Conservation (phyloP, 2,888 invertebrate species). For the Zeuzera pyrina region DNA sequence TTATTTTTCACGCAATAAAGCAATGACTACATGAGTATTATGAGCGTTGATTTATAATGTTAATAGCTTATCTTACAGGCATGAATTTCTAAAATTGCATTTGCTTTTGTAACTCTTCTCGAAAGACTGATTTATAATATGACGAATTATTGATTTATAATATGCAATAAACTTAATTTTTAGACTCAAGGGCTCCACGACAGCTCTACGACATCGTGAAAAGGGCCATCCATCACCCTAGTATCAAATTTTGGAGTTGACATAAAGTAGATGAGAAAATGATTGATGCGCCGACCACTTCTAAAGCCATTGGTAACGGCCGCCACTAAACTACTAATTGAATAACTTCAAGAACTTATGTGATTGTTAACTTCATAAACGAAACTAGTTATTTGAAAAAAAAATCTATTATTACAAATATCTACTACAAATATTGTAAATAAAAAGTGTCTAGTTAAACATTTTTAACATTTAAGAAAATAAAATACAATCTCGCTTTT, state of each 20-base stretch:
- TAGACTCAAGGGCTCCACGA: conserved; percentile 22
- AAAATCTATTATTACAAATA: too few relatives aligned
- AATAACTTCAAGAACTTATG: conserved; percentile 21
- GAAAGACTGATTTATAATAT: neutral
- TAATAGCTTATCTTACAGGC: conserved; percentile 17
- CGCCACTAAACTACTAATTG: conserved; percentile 37
- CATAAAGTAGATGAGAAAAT: conserved; percentile 66
- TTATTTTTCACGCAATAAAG: conserved; percentile 46
- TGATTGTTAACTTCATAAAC: too few relatives aligned
- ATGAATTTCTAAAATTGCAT: too few relatives aligned
- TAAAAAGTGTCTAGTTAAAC: too few relatives aligned
- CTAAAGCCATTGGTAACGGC: conserved; percentile 29
- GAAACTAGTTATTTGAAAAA: too few relatives aligned
- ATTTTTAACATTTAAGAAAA: too few relatives aligned
- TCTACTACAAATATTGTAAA: too few relatives aligned
- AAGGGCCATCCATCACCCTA: conserved; percentile 54
- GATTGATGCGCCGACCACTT: conserved; percentile 58
- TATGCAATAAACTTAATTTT: conserved; percentile 9
- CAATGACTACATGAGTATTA: conserved; percentile 42
- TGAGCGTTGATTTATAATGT: conserved; percentile 45
- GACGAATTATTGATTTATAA: conserved; percentile 5
- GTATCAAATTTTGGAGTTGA: conserved; percentile 68
- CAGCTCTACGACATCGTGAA: conserved; percentile 25
- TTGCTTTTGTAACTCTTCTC: neutral
- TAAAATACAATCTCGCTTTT: too few relatives aligned